These are phyloP conservation scores for Drosophila borealis DNA, from an alignment of 2,888 invertebrate species.

Conservation along the genomic window DNA sequence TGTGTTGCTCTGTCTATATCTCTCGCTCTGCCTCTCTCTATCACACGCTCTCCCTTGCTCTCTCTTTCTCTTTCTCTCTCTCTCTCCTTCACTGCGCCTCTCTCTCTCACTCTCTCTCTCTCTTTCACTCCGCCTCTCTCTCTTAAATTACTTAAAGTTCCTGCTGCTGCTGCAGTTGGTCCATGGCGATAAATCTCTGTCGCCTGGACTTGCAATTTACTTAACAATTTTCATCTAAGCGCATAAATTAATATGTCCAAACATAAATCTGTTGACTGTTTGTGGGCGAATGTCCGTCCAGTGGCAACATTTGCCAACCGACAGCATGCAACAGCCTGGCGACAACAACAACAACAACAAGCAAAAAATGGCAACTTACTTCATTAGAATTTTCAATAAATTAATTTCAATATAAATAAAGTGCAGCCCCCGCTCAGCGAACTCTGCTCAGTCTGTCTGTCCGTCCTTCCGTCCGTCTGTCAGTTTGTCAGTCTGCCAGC, in stretches of 20 bases:
- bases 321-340: conserved; percentile 23
- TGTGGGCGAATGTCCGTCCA: conserved; percentile 9
- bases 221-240: conserved; percentile 59
- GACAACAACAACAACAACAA: conserved; percentile 10
- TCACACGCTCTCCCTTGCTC: background rate
- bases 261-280: conserved; percentile 69
- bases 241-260: conserved; percentile 72
- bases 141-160: conserved; percentile 66
- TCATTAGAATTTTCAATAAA: conserved; percentile 78
- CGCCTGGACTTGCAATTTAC: conserved; percentile 52
- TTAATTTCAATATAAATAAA: conserved; percentile 76
- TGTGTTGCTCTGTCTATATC: background rate
- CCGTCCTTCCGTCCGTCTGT: conserved; percentile 6
- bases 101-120: background rate
- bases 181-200: conserved; percentile 62
- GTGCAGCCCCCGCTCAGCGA: conserved; percentile 23
- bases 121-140: background rate
- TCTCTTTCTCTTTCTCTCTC: background rate
- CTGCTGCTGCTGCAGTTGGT: conserved; percentile 24
- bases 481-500: conserved; percentile 17
- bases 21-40: background rate
- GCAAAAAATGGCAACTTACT: conserved; percentile 43
- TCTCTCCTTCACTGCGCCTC: background rate
- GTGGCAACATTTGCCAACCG: conserved; percentile 37
- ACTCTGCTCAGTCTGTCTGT: conserved; percentile 38